Evolutionary conservation across 2,797 vertebrate genomes (phyloP).

Genomic region (Aplochiton taeniatus): DNA sequence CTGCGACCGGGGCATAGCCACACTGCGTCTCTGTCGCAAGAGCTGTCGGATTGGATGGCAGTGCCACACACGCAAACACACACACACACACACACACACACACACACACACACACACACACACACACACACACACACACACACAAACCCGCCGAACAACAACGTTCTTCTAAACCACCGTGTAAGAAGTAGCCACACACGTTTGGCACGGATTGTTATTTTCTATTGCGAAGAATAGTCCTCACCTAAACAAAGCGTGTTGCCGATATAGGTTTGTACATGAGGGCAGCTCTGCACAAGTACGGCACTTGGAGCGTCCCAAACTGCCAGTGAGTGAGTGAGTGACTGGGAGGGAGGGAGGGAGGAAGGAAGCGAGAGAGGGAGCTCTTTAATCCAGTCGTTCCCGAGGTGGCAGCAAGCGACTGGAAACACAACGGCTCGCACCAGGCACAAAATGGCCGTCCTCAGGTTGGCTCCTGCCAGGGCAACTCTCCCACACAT

Average conservation of each 20-base stretch:
- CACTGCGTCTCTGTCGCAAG: constrained; percentile 64
- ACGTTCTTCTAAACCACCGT: too few relatives aligned
- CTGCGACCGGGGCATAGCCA: constrained; percentile 44
- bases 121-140: constrained; percentile 6
- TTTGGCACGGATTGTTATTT: too few relatives aligned
- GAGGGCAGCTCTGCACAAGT: constrained; percentile 13
- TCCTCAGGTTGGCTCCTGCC: constrained; percentile 65
- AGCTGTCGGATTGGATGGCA: constrained; percentile 40
- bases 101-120: constrained; percentile 32
- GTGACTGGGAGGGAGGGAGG: neutral
- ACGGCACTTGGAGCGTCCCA: constrained; percentile 35
- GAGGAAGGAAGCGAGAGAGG: constrained; percentile 10
- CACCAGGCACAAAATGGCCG: constrained; percentile 71
- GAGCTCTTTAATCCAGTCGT: constrained; percentile 55
- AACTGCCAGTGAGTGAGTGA: too few relatives aligned
- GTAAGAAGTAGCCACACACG: too few relatives aligned
- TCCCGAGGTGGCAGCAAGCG: constrained; percentile 51
- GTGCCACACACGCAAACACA: neutral
- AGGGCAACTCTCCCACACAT: constrained; percentile 64
- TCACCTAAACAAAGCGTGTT: too few relatives aligned
- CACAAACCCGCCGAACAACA: neutral
- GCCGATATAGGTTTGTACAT: neutral
- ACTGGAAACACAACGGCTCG: constrained; percentile 51
- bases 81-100: constrained; percentile 1
- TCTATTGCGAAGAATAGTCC: too few relatives aligned